phyloP scores from a whole-genome alignment of 2,113 vertebrate genomes.

The Carassius gibelio region DNA sequence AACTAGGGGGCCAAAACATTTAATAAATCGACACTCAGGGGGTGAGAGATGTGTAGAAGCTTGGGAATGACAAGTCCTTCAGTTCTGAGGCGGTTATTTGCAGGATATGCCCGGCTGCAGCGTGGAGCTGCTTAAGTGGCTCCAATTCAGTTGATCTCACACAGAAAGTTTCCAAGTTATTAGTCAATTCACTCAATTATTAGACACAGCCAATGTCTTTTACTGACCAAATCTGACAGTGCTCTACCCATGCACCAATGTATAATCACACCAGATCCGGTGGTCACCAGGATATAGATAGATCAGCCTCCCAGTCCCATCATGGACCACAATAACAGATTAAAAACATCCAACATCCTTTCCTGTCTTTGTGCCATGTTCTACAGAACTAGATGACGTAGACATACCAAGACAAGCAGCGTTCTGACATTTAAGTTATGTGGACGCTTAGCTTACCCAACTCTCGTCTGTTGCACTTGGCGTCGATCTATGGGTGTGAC shows the following conservation, averaged over 20 bases:
- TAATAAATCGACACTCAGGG: neutral
- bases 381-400: neutral
- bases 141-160: neutral
- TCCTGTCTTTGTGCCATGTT: neutral
- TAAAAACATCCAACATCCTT: neutral
- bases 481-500: neutral
- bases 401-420: neutral
- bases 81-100: neutral
- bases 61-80: neutral
- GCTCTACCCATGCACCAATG: neutral
- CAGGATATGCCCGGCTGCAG: too few species aligned
- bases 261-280: neutral
- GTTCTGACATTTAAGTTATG: neutral
- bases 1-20: neutral
- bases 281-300: neutral
- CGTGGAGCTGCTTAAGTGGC: neutral
- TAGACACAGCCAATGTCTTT: neutral
- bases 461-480: constrained; percentile 22
- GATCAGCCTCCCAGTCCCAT: neutral
- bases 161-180: neutral
- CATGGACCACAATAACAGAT: neutral
- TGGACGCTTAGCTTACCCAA: neutral
- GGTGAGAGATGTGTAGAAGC: neutral
- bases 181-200: neutral
- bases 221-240: neutral